A percentile compares a stretch with the other conserved stretches of the same genome.
Conservation (phyloP, 2,797 vertebrate genomes). For the Erpetoichthys calabaricus region DNA sequence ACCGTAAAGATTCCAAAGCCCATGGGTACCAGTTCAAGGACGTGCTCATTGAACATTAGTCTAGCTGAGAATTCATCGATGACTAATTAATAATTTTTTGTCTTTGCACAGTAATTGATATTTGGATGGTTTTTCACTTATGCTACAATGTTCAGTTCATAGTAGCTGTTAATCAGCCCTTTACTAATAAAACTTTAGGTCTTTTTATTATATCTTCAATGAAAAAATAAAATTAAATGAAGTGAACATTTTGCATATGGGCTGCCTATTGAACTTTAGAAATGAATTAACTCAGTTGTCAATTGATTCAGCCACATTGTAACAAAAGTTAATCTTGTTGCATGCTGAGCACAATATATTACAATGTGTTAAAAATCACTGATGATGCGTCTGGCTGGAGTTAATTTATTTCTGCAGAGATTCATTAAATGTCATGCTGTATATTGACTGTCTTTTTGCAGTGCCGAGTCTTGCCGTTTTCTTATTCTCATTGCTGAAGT, state of each 20-base stretch:
- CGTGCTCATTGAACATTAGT: too few relatives aligned
- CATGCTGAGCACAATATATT: conserved; percentile 1
- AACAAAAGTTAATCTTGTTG: conserved; percentile 2
- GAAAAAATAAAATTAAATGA: not conserved
- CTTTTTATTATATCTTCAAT: conserved; percentile 1
- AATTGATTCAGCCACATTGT: conserved; percentile 2
- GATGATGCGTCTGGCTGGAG: not conserved
- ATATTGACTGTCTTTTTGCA: not conserved
- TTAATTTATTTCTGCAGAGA: conserved; percentile 1
- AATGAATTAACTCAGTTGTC: conserved; percentile 3
- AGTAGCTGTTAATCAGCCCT: too few relatives aligned
- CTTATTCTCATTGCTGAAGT: too few relatives aligned
- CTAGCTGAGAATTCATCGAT: too few relatives aligned
- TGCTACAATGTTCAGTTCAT: too few relatives aligned
- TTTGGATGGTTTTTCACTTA: too few relatives aligned
- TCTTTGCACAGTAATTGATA: too few relatives aligned
- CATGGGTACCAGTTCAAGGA: too few relatives aligned
- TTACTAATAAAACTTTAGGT: too few relatives aligned
- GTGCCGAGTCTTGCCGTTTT: not conserved
- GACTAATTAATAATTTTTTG: too few relatives aligned
- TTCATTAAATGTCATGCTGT: conserved; percentile 1
- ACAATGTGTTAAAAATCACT: not conserved
- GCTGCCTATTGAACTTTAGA: not conserved
- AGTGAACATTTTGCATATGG: conserved; percentile 1
- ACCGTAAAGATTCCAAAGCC: too few relatives aligned